These are phyloP conservation scores for Strigamia maritima DNA, from an alignment of 2,888 invertebrate species.

Conservation along the genomic window DNA sequence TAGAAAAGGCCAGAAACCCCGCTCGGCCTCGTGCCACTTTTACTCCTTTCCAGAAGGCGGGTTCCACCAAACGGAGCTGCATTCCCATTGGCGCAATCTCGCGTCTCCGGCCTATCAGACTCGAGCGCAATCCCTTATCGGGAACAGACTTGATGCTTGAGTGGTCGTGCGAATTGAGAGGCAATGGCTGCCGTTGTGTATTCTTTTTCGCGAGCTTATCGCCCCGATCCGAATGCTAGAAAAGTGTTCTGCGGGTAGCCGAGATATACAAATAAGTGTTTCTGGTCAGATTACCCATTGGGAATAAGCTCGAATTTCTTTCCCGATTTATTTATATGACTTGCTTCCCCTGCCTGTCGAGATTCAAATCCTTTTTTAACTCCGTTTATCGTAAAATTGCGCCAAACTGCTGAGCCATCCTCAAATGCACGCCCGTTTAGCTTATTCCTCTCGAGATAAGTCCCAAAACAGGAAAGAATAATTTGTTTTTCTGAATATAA, in stretches of 20 bases:
- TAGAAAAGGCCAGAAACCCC: constrained; percentile 15
- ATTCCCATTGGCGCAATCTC: neutral
- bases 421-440: neutral
- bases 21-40: constrained; percentile 18
- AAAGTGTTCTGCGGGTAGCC: neutral
- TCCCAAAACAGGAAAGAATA: constrained; percentile 21
- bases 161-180: neutral
- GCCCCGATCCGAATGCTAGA: neutral
- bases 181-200: constrained; percentile 24
- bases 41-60: constrained; percentile 1
- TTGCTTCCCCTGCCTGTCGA: neutral
- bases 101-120: constrained; percentile 8
- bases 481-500: constrained; percentile 22
- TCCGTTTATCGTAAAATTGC: constrained; percentile 8
- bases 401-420: neutral
- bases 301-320: constrained; percentile 6
- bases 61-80: neutral
- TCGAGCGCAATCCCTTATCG: neutral
- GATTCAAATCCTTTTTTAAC: neutral
- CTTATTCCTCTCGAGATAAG: constrained; percentile 3
- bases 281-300: neutral
- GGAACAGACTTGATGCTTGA: neutral
- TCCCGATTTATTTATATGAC: neutral
- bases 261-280: constrained; percentile 9
- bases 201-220: neutral